Evolutionary conservation across 1,140 invertebrate genomes (phyloP), one percentile per base, ranked within the genome.

Genomic region (Drosophila arizonae): DNA sequence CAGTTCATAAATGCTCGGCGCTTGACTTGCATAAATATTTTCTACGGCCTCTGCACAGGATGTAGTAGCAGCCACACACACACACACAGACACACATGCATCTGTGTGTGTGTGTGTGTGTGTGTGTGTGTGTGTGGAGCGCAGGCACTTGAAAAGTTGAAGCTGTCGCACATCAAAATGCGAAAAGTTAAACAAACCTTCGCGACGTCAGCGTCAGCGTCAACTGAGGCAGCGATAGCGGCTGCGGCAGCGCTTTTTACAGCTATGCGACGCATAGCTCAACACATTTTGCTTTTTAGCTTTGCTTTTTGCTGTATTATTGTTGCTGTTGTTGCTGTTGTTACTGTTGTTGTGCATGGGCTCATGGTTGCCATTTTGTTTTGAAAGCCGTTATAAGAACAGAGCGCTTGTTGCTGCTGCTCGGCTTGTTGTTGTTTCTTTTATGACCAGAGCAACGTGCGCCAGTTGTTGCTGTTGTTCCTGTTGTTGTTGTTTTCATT

Each of bases 1-100:
- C 87, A 90, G 87, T 90, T 90, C 87, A 90, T 90, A 90, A 88
- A 90, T 86, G 87, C 88, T 86, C 82, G 79, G 69, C 70, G 79
- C 87, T 90, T 90, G 87, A 90, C 87, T 90, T 90, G 87, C 87
- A 90, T 90, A 90, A 90, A 90, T 90, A 90, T 90, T 90, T 88
- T 84, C 76, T 61, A 77, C 77, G 72, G 72, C 79, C 79, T 75
- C 24, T 45, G n/a, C 33, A 39, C 15, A 48, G 43, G 36, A 33
- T 26, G 52, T 15, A 24, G 6, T 24, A 33, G 24, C 11, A 30
- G 39, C 33, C n/a, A 11, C 9, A 33, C 9, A 50, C 11, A 17
- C 17, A 28, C 33, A 60, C 15, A 46, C 10, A 56, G 8, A 41
- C 26, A 46, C 26, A 21, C 30, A 30, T 39, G 39, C 36, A 64